Evolutionary conservation across 2,797 vertebrate genomes (phyloP).

Genomic region (Sylvilagus floridanus): DNA sequence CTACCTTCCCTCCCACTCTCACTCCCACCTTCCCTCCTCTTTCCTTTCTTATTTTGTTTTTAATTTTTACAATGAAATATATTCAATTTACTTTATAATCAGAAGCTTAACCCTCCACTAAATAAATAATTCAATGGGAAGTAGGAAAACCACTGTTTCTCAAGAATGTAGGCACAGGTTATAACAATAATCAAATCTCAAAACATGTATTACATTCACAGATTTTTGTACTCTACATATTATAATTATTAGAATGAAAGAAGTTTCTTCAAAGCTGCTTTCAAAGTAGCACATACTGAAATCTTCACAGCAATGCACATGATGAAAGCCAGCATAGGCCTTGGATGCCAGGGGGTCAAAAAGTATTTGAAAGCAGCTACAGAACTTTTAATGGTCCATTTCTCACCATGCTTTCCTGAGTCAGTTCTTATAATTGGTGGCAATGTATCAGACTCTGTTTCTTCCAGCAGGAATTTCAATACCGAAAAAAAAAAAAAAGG

Average conservation of each 20-base stretch:
- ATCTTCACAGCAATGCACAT: conserved; percentile 46
- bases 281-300: conserved; percentile 53
- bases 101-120: too few species aligned
- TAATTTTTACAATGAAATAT: too few species aligned
- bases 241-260: conserved; percentile 59
- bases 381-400: conserved; percentile 41
- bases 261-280: conserved; percentile 63
- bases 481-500: not conserved
- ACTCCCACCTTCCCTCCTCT: too few species aligned
- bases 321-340: conserved; percentile 35
- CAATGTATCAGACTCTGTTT: not conserved
- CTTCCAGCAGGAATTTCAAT: conserved; percentile 42
- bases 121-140: too few species aligned
- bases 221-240: too few species aligned
- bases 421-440: not conserved
- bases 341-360: conserved; percentile 46
- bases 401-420: conserved; percentile 51
- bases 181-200: too few species aligned
- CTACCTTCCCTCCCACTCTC: too few species aligned
- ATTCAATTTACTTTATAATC: too few species aligned
- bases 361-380: conserved; percentile 55
- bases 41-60: too few species aligned
- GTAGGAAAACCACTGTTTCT: too few species aligned
- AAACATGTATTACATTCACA: too few species aligned
- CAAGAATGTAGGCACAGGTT: too few species aligned